Conservation (phyloP, 2,888 invertebrate species). For the Suillia variegata region DNA sequence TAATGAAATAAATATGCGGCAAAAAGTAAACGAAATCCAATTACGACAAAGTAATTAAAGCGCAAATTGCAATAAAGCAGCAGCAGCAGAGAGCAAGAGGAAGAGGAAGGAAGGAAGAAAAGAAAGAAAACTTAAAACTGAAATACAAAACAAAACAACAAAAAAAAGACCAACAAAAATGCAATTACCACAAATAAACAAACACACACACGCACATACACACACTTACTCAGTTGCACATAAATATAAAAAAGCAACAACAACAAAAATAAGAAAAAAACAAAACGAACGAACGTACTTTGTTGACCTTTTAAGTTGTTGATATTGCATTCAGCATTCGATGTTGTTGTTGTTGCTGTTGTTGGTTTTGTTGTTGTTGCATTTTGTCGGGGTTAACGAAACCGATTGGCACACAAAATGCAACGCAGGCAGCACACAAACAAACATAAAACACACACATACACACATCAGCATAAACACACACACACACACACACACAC, state of each 20-base stretch:
- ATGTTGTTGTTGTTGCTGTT: too few species aligned
- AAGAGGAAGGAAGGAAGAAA: too few species aligned
- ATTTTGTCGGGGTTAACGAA: conserved; percentile 57
- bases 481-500: too few species aligned
- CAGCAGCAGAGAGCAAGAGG: too few species aligned
- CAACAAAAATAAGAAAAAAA: conserved; percentile 6
- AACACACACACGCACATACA: background rate
- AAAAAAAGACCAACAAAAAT: conserved; percentile 2
- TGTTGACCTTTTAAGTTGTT: conserved; percentile 48
- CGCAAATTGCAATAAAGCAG: conserved; percentile 12
- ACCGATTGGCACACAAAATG: conserved; percentile 58
- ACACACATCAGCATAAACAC: conserved; percentile 32
- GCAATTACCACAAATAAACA: background rate
- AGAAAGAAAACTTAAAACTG: too few species aligned
- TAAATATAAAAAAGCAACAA: background rate
- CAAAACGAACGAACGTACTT: conserved; percentile 45
- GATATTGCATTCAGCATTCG: conserved; percentile 15
- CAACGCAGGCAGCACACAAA: conserved; percentile 28
- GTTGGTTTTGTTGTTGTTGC: conserved; percentile 18
- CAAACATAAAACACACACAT: conserved; percentile 13
- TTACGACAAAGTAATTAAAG: conserved; percentile 10
- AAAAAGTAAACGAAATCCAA: conserved; percentile 5
- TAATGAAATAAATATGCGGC: too few species aligned
- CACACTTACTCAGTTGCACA: background rate
- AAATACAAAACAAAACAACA: conserved; percentile 7